These are phyloP conservation scores for Limnothrissa miodon DNA, from an alignment of 2,113 vertebrate species.

Conservation along the genomic window DNA sequence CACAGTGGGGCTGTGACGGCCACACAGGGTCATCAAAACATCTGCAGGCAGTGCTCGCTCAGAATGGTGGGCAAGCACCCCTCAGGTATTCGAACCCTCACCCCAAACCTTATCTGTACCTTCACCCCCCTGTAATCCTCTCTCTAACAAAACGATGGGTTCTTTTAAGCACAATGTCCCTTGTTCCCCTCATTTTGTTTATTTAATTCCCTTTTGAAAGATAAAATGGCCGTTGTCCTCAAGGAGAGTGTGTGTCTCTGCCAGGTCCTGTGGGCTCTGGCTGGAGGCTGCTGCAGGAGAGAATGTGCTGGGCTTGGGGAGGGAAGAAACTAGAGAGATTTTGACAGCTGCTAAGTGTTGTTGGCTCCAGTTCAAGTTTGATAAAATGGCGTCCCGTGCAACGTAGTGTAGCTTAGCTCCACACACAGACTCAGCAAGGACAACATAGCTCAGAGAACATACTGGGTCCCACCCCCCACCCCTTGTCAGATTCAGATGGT, in stretches of 20 bases:
- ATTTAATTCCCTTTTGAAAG: neutral
- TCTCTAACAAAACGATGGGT: constrained; percentile 6
- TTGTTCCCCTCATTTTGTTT: constrained; percentile 48
- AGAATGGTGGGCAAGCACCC: constrained; percentile 83
- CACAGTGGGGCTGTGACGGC: constrained; percentile 78
- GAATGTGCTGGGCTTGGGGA: neutral
- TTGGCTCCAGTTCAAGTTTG: constrained; percentile 81
- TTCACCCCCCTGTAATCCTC: neutral
- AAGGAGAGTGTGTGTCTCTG: neutral
- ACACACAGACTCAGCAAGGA: neutral
- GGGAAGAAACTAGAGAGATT: constrained; percentile 42
- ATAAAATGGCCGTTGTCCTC: neutral
- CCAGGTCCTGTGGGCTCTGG: neutral
- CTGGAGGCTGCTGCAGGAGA: constrained; percentile 3
- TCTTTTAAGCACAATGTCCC: constrained; percentile 31
- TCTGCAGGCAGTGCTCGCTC: constrained; percentile 68
- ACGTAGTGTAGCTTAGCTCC: neutral
- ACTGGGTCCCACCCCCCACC: neutral
- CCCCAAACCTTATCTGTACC: constrained; percentile 38
- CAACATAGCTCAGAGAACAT: neutral
- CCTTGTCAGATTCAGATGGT: too few species aligned
- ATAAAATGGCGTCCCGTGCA: constrained; percentile 87
- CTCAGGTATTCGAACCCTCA: constrained; percentile 74
- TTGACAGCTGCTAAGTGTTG: constrained; percentile 66
- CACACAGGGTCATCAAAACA: constrained; percentile 68